phyloP scores from a whole-genome alignment of 2,113 vertebrate species.

The Lichenostomus cassidix region DNA sequence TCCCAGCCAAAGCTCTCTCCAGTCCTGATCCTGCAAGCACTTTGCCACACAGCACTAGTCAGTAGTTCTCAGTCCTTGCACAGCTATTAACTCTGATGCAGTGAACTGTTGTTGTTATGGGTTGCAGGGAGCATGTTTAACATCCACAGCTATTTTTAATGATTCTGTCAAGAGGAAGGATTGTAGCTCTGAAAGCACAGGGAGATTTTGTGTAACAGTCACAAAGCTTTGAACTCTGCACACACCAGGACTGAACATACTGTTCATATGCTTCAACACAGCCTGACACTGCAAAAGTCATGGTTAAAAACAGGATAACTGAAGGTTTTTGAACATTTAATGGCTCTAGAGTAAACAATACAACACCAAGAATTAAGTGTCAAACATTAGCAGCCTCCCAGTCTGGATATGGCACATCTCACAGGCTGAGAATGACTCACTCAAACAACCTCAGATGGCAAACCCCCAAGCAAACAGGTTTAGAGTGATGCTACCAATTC shows the following conservation, averaged over 20 bases:
- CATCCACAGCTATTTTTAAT: slow-evolving; percentile 24
- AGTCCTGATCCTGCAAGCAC: background rate
- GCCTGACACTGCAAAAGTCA: background rate
- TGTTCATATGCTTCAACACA: background rate
- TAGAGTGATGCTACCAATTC: background rate
- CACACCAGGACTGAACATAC: background rate
- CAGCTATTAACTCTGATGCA: background rate
- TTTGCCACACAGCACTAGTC: background rate
- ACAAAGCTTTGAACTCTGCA: slow-evolving; percentile 6
- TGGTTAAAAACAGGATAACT: background rate
- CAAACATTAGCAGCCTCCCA: background rate
- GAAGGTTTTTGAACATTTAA: background rate
- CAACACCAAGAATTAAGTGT: background rate
- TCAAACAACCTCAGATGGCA: background rate
- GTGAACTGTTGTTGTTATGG: background rate
- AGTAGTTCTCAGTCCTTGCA: background rate
- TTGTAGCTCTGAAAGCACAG: background rate
- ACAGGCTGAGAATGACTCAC: background rate
- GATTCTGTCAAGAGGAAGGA: slow-evolving; percentile 6
- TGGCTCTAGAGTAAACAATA: background rate
- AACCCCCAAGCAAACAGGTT: background rate
- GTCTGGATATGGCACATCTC: background rate
- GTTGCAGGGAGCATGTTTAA: slow-evolving; percentile 2
- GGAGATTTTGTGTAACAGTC: background rate
- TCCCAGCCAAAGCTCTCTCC: background rate